Evolutionary conservation across 2,113 vertebrate species (phyloP).

Genomic region (Epinephelus fuscoguttatus): DNA sequence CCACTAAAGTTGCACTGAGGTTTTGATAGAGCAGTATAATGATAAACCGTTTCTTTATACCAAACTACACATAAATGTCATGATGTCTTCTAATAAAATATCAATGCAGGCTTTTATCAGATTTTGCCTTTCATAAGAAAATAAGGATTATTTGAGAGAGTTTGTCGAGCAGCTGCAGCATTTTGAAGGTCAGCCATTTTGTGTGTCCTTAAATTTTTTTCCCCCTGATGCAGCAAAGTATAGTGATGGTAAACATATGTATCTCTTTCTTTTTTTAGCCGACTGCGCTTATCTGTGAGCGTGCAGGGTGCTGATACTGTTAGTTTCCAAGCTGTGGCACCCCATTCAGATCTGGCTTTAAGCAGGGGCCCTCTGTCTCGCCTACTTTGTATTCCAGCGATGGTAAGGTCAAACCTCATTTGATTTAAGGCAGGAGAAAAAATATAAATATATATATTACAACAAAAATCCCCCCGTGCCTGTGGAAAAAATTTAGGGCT

Average conservation of each 20-base stretch:
- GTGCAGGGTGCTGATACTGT: slow-evolving; percentile 73
- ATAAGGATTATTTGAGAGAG: slow-evolving; percentile 23
- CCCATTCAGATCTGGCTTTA: slow-evolving; percentile 52
- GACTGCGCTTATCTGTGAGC: slow-evolving; percentile 68
- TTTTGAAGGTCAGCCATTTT: slow-evolving; percentile 75
- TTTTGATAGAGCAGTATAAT: background rate
- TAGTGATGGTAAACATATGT: slow-evolving; percentile 74
- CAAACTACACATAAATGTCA: background rate
- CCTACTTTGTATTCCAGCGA: slow-evolving; percentile 67
- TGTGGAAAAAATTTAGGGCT: slow-evolving; percentile 37
- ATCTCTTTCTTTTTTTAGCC: slow-evolving; percentile 62
- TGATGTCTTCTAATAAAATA: background rate
- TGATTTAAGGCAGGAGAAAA: slow-evolving; percentile 54
- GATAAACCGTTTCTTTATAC: background rate
- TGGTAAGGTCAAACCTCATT: slow-evolving; percentile 67
- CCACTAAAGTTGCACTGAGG: background rate
- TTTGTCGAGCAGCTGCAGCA: slow-evolving; percentile 52
- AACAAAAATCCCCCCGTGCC: background rate
- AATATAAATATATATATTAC: background rate
- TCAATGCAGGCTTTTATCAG: slow-evolving; percentile 14
- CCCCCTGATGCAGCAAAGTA: slow-evolving; percentile 70
- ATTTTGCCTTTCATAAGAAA: slow-evolving; percentile 25
- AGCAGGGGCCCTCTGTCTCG: slow-evolving; percentile 43
- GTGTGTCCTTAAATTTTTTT: slow-evolving; percentile 58
- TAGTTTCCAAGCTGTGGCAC: slow-evolving; percentile 57